A percentile compares a stretch with the other conserved stretches of the same genome.
Evolutionary conservation across 2,113 vertebrate genomes (phyloP).

Genomic region (Pelecanoides urinatrix): DNA sequence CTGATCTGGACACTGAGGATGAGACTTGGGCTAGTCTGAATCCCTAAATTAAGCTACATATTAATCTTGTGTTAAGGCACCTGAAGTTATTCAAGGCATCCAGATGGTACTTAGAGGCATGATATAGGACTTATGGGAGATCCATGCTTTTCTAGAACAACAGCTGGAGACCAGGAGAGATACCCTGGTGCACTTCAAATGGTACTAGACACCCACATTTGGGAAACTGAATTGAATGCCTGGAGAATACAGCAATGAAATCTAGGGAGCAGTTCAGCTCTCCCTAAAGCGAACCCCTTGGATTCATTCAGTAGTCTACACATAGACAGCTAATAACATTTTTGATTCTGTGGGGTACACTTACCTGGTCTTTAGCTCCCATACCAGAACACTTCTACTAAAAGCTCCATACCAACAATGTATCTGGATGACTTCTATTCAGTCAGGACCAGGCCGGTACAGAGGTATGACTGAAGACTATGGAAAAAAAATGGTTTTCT

Average conservation of each 20-base stretch:
- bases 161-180: neutral
- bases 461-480: neutral
- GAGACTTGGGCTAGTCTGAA: neutral
- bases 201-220: neutral
- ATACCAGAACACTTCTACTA: neutral
- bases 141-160: neutral
- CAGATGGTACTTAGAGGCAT: neutral
- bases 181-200: neutral
- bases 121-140: neutral
- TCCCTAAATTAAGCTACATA: neutral
- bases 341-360: neutral
- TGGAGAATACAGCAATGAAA: neutral
- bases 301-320: neutral
- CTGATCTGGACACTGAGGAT: neutral
- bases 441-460: neutral
- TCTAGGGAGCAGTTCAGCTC: neutral
- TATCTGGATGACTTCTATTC: neutral
- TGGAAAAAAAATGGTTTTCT: neutral
- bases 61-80: neutral
- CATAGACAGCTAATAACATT: neutral
- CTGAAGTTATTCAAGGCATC: neutral
- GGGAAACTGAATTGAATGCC: neutral
- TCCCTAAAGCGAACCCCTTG: neutral
- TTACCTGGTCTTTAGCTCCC: neutral
- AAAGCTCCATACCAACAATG: neutral